Base-by-base conservation (phyloP, 2,113 vertebrate species). In the Rhagologus leucostigma region DNA sequence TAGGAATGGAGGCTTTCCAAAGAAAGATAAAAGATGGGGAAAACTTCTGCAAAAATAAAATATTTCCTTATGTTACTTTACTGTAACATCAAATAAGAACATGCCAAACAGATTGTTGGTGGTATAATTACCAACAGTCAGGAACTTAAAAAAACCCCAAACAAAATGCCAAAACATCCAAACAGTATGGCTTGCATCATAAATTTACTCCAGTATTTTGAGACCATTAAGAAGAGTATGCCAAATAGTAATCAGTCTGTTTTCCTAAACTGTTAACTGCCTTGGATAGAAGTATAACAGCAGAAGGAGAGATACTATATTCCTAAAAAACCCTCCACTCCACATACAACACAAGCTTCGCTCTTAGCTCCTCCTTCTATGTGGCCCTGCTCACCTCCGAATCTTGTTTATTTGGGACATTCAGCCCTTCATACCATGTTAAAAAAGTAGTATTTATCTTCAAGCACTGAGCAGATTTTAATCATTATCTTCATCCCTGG, bases 1-100 rank as follows among this genome's bases (percentile, higher is more conserved):
- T 52, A 49, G 68, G 68, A 92, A 93, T 77, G 68, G 59, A 92
- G 33, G 52, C 17, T 90, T 85, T 93, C 87, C 87, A 94, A 93
- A 94, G 16, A 47, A 60, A 77, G 50, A 79, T 32, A 90, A 91
- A 91, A 90, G 75, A 91, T 32, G 21, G 16, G 49, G 21, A 64
- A 85, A 85, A 73, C 46, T 87, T 91, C 21, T 70, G 26, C 59
- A 91, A 85, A 95, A 86, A 84, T 67, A 62, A 85, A 95, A 39
- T 74, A 91, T 59, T 91, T 92, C 85, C 76, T 76, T 68, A 65
- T 62, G 62, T 87, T 87, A 70, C 49, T 87, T 77, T 57, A 74
- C 15, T 75, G 22, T 42, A 88, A 84, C 74, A 91, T 76, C 60
- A 87, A 73, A 62, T 23, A 74, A 55, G 86, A 92, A 41, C 56